Evolutionary conservation across 2,888 invertebrate species (phyloP).

Genomic region (Theretra japonica): DNA sequence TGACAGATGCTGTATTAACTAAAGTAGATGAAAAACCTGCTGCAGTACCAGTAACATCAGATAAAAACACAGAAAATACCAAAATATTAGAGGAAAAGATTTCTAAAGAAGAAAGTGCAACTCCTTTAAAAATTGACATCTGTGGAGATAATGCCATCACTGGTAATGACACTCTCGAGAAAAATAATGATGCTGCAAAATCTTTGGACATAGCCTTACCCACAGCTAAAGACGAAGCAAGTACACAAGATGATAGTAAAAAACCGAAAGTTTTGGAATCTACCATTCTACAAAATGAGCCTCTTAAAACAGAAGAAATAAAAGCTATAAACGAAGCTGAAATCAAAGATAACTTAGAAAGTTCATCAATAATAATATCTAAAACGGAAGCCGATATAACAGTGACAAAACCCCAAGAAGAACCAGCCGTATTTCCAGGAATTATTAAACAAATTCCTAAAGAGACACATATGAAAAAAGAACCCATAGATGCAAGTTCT

Average conservation of each 20-base stretch:
- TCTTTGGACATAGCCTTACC: not conserved
- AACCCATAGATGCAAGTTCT: not conserved
- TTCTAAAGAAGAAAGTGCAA: no score
- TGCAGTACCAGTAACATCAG: not conserved
- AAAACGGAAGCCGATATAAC: not conserved
- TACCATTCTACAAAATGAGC: slow-evolving; percentile 9
- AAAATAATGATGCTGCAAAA: not conserved
- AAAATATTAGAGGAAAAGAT: not conserved
- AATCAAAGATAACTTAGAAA: not conserved
- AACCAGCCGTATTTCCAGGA: slow-evolving; percentile 36
- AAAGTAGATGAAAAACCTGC: not conserved
- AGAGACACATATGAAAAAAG: slow-evolving; percentile 23
- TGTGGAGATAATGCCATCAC: not conserved
- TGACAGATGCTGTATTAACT: not conserved
- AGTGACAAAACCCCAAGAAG: not conserved
- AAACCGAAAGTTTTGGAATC: not conserved
- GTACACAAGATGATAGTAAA: not conserved
- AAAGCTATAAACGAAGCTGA: not conserved
- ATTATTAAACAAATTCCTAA: slow-evolving; percentile 34
- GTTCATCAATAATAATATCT: not conserved
- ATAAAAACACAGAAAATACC: not conserved
- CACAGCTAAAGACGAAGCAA: not conserved
- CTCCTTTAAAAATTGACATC: not conserved
- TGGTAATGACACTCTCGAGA: not conserved
- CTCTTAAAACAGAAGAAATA: slow-evolving; percentile 31